Evolutionary conservation across 2,113 vertebrate species (phyloP).

Genomic region (Thymallus thymallus): DNA sequence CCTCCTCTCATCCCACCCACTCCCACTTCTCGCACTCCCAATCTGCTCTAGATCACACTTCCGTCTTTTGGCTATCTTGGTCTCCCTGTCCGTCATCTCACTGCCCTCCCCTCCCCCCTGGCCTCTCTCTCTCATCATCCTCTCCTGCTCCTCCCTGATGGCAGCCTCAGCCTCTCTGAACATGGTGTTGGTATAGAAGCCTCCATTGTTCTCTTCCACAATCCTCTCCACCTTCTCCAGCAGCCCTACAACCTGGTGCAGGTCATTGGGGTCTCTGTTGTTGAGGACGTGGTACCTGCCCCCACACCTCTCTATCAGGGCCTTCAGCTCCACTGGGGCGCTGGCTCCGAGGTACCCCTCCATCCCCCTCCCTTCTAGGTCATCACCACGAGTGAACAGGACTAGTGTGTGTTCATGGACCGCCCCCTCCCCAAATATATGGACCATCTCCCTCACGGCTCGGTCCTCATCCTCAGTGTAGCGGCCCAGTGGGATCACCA

Average conservation of each 20-base stretch:
- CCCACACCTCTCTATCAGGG: constrained; percentile 68
- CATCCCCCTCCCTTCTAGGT: constrained; percentile 58
- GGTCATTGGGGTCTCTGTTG: constrained; percentile 63
- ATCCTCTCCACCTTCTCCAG: constrained; percentile 67
- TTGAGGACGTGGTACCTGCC: constrained; percentile 73
- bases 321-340: constrained; percentile 52
- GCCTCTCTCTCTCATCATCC: constrained; percentile 50
- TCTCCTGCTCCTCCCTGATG: constrained; percentile 67
- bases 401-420: constrained; percentile 67
- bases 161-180: constrained; percentile 66
- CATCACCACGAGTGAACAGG: constrained; percentile 72
- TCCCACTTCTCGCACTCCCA: background rate
- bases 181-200: constrained; percentile 65
- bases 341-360: constrained; percentile 59
- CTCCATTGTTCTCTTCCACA: constrained; percentile 42
- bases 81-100: background rate
- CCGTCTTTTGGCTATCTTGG: constrained; percentile 45
- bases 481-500: constrained; percentile 72
- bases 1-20: background rate
- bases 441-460: constrained; percentile 52
- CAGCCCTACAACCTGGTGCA: constrained; percentile 60
- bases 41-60: constrained; percentile 48
- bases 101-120: constrained; percentile 15
- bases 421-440: constrained; percentile 68
- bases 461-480: constrained; percentile 65